These are phyloP conservation scores for Liasis olivaceus DNA, from an alignment of 2,797 vertebrate species.

Conservation along the genomic window DNA sequence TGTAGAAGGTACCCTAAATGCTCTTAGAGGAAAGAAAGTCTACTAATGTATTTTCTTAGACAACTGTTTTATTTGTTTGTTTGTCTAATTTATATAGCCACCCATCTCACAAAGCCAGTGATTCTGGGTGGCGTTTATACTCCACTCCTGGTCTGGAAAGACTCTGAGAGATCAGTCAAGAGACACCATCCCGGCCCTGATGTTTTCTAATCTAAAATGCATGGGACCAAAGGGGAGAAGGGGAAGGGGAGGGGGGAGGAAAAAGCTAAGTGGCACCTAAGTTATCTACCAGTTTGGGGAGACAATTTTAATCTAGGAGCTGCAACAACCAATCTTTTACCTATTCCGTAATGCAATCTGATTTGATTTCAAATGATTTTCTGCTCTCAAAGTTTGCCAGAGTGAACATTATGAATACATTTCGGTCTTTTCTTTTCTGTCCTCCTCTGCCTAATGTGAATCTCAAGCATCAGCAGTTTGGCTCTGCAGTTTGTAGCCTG, in stretches of 20 bases:
- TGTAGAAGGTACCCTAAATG: not conserved
- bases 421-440: not conserved
- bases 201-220: not conserved
- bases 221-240: not conserved
- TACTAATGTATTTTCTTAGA: not conserved
- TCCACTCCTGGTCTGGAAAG: not conserved
- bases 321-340: not conserved
- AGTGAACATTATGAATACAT: not conserved
- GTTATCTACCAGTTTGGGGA: not conserved
- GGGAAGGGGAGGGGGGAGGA: too few species aligned
- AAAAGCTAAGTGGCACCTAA: not conserved
- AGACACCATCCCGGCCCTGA: not conserved
- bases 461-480: not conserved
- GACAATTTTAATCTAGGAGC: not conserved
- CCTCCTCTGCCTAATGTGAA: not conserved
- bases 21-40: not conserved
- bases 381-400: slow-evolving; percentile 5
- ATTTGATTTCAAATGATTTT: slow-evolving; percentile 7
- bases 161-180: not conserved
- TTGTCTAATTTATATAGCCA: too few species aligned
- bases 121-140: not conserved
- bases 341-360: not conserved
- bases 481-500: not conserved
- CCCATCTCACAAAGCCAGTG: too few species aligned
- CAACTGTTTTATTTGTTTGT: too few species aligned